phyloP scores from a whole-genome alignment of 2,888 invertebrate species.

The Drosophila macrospina region DNA sequence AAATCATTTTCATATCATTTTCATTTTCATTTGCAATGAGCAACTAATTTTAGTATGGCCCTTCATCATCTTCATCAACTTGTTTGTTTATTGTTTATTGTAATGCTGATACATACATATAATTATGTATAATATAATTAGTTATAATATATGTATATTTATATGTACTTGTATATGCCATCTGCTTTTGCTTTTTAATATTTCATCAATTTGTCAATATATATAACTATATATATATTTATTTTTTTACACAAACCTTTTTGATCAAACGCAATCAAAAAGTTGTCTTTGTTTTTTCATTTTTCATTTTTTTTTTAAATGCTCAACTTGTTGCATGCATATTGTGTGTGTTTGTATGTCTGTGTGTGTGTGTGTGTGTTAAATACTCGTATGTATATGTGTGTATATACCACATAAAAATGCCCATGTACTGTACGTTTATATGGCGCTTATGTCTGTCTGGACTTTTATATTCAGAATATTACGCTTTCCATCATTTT shows the following conservation, averaged over 20 bases:
- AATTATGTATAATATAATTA: constrained; percentile 71
- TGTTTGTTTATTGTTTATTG: constrained; percentile 54
- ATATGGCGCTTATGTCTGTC: constrained; percentile 44
- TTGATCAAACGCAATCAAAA: constrained; percentile 80
- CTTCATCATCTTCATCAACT: constrained; percentile 13
- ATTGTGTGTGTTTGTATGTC: constrained; percentile 42
- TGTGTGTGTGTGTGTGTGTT: constrained; percentile 26
- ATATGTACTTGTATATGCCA: constrained; percentile 47
- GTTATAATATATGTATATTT: constrained; percentile 68
- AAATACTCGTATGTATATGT: constrained; percentile 41
- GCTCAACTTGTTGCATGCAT: constrained; percentile 73
- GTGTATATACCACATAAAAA: constrained; percentile 59
- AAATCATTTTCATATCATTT: constrained; percentile 10
- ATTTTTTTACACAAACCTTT: constrained; percentile 61
- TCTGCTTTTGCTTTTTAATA: constrained; percentile 32
- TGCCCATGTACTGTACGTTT: constrained; percentile 59
- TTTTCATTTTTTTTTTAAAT: constrained; percentile 57
- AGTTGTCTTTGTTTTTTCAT: constrained; percentile 46
- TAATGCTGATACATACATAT: constrained; percentile 64
- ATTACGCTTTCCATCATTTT: constrained; percentile 36
- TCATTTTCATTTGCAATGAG: constrained; percentile 62
- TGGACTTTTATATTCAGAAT: constrained; percentile 54
- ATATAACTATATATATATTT: too few relatives aligned
- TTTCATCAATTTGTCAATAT: constrained; percentile 33
- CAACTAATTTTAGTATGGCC: constrained; percentile 59